These are phyloP conservation scores for Pagetopsis macropterus DNA, from an alignment of 2,797 vertebrate species.

Conservation along the genomic window DNA sequence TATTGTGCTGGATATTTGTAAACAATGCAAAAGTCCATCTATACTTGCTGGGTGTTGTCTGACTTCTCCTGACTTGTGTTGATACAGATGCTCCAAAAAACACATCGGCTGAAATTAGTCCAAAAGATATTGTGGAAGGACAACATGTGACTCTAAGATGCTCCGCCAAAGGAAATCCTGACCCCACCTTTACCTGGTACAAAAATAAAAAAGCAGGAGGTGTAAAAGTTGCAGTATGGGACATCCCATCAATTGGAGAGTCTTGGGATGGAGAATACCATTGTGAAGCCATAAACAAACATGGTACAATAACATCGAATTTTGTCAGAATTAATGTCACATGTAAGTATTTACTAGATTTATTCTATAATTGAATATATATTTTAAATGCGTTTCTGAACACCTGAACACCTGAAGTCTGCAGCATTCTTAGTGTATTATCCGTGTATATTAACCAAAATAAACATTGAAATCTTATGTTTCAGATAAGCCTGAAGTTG, in stretches of 20 bases:
- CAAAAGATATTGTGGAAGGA: rapidly evolving
- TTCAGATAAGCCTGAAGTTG: constrained; percentile 69
- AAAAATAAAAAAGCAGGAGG: rapidly evolving
- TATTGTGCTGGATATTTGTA: neutral
- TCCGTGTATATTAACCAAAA: neutral
- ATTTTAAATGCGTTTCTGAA: neutral
- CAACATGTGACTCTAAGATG: constrained; percentile 58
- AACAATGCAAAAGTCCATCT: neutral
- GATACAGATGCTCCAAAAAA: constrained; percentile 67
- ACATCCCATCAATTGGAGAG: rapidly evolving
- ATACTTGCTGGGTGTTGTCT: neutral
- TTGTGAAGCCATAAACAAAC: constrained; percentile 59
- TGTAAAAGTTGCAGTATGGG: rapidly evolving
- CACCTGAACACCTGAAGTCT: neutral
- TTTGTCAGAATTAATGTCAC: constrained; percentile 20
- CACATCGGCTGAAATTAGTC: rapidly evolving
- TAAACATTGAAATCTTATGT: constrained; percentile 9
- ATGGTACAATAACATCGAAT: rapidly evolving
- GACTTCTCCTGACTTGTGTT: constrained; percentile 3
- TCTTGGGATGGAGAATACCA: constrained; percentile 53
- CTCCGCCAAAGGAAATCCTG: constrained; percentile 53
- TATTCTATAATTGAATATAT: neutral
- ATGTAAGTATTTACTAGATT: constrained; percentile 63
- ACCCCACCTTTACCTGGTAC: constrained; percentile 48
- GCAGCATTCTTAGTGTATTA: neutral